phyloP scores from a whole-genome alignment of 30 jellyfish, hydroid and myxozoan species.

The Hydra vulgaris region DNA sequence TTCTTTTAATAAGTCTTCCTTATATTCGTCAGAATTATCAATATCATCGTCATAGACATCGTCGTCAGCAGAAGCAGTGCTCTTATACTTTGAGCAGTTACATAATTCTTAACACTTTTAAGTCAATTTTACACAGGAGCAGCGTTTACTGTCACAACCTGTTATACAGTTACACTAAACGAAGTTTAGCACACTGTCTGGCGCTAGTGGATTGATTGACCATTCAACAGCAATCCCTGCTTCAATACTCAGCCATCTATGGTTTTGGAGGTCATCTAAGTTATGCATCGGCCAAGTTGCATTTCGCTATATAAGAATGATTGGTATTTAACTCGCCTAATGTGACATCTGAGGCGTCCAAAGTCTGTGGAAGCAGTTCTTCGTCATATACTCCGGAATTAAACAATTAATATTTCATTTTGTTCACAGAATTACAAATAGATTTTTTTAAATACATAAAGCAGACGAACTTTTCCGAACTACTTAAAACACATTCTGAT shows the following conservation, averaged over 20 bases:
- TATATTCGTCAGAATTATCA: constrained; percentile 25
- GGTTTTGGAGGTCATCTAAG: constrained; percentile 21
- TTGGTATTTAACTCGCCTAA: constrained; percentile 40
- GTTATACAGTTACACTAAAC: constrained; percentile 34
- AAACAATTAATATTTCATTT: constrained; percentile 18
- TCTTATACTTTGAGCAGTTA: no score
- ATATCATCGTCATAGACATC: constrained; percentile 7
- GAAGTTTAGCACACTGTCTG: constrained; percentile 34
- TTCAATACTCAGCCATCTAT: constrained; percentile 38
- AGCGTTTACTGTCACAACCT: constrained; percentile 45
- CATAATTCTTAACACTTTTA: constrained; percentile 31
- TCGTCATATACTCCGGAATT: constrained; percentile 39
- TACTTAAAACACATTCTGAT: background rate
- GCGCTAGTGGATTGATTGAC: constrained; percentile 40
- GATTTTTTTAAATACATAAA: constrained; percentile 8
- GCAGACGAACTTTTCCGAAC: constrained; percentile 17
- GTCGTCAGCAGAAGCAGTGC: constrained; percentile 5
- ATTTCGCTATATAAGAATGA: constrained; percentile 43
- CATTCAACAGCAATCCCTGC: constrained; percentile 14
- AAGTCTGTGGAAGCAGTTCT: constrained; percentile 45
- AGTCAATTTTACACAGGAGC: constrained; percentile 35
- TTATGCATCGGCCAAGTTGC: constrained; percentile 25
- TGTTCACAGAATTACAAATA: no score
- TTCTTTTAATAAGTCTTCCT: constrained; percentile 5
- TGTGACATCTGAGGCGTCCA: constrained; percentile 32